Base-by-base conservation (phyloP, 2,113 vertebrate genomes). In the Catharus fuscescens region DNA sequence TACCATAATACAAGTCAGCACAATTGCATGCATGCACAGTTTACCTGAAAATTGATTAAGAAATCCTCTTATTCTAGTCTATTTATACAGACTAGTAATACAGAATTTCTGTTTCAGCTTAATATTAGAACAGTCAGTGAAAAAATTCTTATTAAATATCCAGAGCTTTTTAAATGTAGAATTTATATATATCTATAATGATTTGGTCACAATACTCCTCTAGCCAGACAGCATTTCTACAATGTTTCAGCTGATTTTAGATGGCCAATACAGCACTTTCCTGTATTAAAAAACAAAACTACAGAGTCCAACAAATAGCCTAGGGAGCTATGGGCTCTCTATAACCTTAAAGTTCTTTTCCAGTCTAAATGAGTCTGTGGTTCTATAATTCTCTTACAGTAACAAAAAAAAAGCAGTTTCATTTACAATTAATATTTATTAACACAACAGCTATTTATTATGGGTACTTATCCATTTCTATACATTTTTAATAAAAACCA, bases 21-120 rank as follows among this genome's bases (percentile, higher is more conserved):
- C 18, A 73, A 78, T 67, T 16, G 23, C 47, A 71, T 0, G 0
- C 4, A 4, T 5, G 19, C 4, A 28, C 25, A 10, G 12, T 13
- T 26, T 24, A 78, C 36, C n/a, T 71, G 80, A 90, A 80, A 88
- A 76, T 3, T 34, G 34, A 34, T 34, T 78, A 56, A 64, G 23
- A 91, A 91, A 90, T 44, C 18, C 26, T 88, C 24, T 64, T 52
- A 60, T 15, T 91, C n/a, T 87, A 24, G 52, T 71, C 38, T 14
- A 80, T 48, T 88, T 64, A 74, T 14, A 36, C 2, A 56, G 48
- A 79, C 8, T 11, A 80, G 19, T 38, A 87, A 81, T 10, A 90
- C 3, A 67, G 45, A 88, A 86, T 31, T 88, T 70, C 67, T 80
- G 2, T 71, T 77, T 52, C 34, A 54, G 18, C 34, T 92, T 65